Evolutionary conservation across 2,113 vertebrate genomes (phyloP).

Genomic region (Boleophthalmus pectinirostris): DNA sequence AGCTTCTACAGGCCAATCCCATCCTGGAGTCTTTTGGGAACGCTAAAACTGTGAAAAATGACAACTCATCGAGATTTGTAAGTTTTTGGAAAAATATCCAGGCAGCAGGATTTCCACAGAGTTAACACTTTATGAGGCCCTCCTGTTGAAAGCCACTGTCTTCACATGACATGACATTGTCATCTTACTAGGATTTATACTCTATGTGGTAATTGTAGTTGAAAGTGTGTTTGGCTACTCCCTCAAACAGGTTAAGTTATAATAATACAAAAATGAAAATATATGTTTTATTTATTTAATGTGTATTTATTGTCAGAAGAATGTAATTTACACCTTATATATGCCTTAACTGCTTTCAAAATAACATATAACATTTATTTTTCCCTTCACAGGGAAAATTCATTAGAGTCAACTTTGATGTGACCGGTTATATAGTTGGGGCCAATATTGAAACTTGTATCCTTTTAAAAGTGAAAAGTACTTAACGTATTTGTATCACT

Average conservation of each 20-base stretch:
- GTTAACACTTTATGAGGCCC: background rate
- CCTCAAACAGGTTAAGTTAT: background rate
- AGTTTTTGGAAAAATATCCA: slow-evolving; percentile 66
- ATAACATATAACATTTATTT: slow-evolving; percentile 9
- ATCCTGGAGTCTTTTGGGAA: slow-evolving; percentile 98
- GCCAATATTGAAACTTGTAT: slow-evolving; percentile 99
- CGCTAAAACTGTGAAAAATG: slow-evolving; percentile 98
- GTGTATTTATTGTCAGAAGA: no score
- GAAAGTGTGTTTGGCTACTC: background rate
- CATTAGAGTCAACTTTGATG: slow-evolving; percentile 98
- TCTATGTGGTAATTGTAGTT: slow-evolving; percentile 9
- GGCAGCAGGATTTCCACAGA: background rate
- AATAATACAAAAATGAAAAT: background rate
- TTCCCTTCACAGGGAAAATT: slow-evolving; percentile 89
- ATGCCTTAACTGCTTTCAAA: background rate
- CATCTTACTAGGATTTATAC: slow-evolving; percentile 20
- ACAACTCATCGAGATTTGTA: slow-evolving; percentile 98
- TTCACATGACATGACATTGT: background rate
- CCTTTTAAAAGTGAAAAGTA: slow-evolving; percentile 54
- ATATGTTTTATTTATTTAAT: no score
- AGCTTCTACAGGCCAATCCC: slow-evolving; percentile 97
- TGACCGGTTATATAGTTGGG: slow-evolving; percentile 97
- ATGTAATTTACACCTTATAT: no score
- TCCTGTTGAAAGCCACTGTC: background rate
- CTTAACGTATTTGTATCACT: background rate